These are phyloP conservation scores for Cylindroiulus punctatus DNA, from an alignment of 2,888 invertebrate genomes.

Conservation along the genomic window DNA sequence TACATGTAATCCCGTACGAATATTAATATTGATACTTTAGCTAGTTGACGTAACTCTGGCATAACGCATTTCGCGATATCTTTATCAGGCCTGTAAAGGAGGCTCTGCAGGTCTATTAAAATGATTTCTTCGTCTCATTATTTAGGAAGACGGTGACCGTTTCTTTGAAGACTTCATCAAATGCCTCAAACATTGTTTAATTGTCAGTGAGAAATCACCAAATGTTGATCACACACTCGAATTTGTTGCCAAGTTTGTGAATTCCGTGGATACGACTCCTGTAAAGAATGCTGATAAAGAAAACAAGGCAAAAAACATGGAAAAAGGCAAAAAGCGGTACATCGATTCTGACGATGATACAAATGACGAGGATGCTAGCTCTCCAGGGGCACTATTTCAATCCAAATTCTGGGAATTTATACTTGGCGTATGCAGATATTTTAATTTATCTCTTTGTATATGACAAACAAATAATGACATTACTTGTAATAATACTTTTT, in stretches of 20 bases:
- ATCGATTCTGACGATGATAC: conserved; percentile 66
- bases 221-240: conserved; percentile 73
- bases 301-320: conserved; percentile 54
- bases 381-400: conserved; percentile 29
- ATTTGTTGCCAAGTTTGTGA: conserved; percentile 78
- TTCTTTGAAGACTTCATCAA: conserved; percentile 75
- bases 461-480: too few relatives aligned
- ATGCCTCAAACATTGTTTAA: conserved; percentile 74
- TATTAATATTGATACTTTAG: too few relatives aligned
- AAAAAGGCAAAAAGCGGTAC: conserved; percentile 62
- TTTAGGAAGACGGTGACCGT: conserved; percentile 69
- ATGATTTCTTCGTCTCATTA: conserved; percentile 61
- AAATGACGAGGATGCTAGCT: conserved; percentile 65
- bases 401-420: conserved; percentile 50
- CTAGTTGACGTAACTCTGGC: too few relatives aligned
- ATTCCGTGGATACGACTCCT: conserved; percentile 66
- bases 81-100: too few relatives aligned
- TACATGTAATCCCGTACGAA: background rate
- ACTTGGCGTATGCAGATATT: conserved; percentile 4
- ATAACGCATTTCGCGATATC: too few relatives aligned
- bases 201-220: conserved; percentile 73
- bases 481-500: too few relatives aligned
- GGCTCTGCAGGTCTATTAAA: background rate
- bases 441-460: background rate
- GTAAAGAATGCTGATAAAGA: conserved; percentile 54